Base-by-base conservation (phyloP, 2,113 vertebrate species). In the Crotalus tigris region DNA sequence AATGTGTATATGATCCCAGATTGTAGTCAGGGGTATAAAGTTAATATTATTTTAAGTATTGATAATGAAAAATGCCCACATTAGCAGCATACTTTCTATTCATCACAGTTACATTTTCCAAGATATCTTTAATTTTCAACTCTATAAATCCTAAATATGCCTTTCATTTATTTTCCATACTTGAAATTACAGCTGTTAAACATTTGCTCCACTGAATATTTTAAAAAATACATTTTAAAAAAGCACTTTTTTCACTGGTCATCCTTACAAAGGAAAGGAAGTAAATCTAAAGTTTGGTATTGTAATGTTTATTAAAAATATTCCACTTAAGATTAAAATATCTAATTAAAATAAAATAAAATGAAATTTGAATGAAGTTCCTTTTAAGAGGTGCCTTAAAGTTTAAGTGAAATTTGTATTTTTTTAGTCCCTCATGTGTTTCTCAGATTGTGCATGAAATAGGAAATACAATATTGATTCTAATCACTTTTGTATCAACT, bases 131-230 rank as follows among this genome's bases (percentile, higher is more conserved):
- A 69, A 94, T 96, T 97, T 97, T 97, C 96, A 95, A 93, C 95
- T 97, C 96, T 92, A 96, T 97, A 97, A 97, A 98, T 97, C 94
- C 94, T 96, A 96, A 97, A 95, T 96, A 94, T 95, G 97, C 95
- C 97, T 97, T 97, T 97, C 96, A 97, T 98, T 97, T 96, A 94
- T 95, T 97, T 97, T 97, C 96, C 97, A 96, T 96, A 95, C 95
- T 97, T 95, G 92, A 95, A 95, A 92, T 86, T 97, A 96, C 97
- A 98, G 97, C 97, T 98, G 98, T 97, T 98, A 94, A 97, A 97
- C 96, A 97, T 97, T 98, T 97, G 94, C 95, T 91, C 96, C 91
- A 87, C 94, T 94, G 87, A 94, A 96, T 64, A 92, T 91, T 96
- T 95, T 91, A 92, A 97, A 92, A 97, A 94, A 92, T 92, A 94